A percentile compares a stretch with the other conserved stretches of the same genome.
phyloP scores from a whole-genome alignment of 1,140 invertebrate species.

The Nomia melanderi region DNA sequence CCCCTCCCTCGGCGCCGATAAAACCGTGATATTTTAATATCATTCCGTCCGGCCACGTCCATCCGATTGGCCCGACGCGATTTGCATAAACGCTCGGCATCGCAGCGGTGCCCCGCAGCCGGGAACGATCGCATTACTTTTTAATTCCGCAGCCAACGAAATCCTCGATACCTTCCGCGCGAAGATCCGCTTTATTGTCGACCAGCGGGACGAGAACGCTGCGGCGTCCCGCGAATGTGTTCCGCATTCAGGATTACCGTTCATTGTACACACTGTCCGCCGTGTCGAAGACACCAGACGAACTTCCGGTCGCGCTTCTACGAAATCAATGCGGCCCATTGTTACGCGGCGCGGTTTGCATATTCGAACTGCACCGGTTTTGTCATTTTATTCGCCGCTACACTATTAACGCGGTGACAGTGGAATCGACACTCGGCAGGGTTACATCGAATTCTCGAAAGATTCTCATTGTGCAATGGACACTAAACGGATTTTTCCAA shows the following conservation, averaged over 20 bases:
- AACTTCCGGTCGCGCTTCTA: slow-evolving; percentile 23
- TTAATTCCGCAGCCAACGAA: not conserved
- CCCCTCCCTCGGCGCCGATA: not conserved
- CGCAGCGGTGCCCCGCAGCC: not conserved
- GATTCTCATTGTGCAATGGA: too few species aligned
- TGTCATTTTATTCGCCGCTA: slow-evolving; percentile 23
- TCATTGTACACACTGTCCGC: not conserved
- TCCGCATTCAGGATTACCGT: slow-evolving; percentile 22
- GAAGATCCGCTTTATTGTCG: not conserved
- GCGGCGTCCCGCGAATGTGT: not conserved
- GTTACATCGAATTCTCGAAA: too few species aligned
- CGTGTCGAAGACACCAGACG: not conserved
- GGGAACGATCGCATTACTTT: not conserved
- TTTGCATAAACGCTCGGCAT: slow-evolving; percentile 10
- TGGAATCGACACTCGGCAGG: too few species aligned
- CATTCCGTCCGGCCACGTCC: not conserved
- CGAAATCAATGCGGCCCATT: slow-evolving; percentile 39
- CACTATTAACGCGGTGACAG: too few species aligned
- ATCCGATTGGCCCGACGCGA: not conserved
- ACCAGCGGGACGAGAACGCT: not conserved
- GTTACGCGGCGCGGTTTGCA: slow-evolving; percentile 48
- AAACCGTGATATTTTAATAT: slow-evolving; percentile 16
- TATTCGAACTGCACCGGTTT: slow-evolving; percentile 42
- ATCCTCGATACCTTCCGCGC: not conserved
- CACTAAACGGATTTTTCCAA: too few species aligned